Evolutionary conservation across 2,113 vertebrate genomes (phyloP), one percentile per base, ranked within the genome.

Genomic region (Pseudorasbora parva): DNA sequence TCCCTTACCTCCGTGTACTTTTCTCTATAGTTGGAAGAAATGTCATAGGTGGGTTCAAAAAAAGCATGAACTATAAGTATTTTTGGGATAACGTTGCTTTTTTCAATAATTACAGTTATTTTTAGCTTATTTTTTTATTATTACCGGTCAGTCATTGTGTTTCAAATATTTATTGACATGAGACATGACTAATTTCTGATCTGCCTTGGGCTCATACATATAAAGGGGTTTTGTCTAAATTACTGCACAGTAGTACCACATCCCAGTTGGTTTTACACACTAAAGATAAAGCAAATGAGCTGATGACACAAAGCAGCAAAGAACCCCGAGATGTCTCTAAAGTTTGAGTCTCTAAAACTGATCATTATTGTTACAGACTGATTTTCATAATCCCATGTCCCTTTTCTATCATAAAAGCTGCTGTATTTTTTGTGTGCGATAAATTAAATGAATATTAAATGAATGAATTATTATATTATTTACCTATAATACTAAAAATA

Each of bases 301-400:
- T n/a, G 54, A 77, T 41, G 33, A 77, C 51, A 56, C 27, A 77
- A n/a, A 59, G 51, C 56, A 60, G 33, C 33, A 59, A 77, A 54
- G 10, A 59, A 37, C 27, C 51, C 30, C n/a, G 19, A 21, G 49
- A 76, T 2, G 14, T 43, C 8, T 59, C 19, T 59, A 25, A 8
- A 59, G n/a, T n/a, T n/a, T n/a, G n/a, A 5, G 14, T 43, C 8
- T 59, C 19, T 59, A 25, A 8, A 59, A 23, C 9, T 3, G 21
- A 59, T 59, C 4, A 56, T 11, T 41, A 43, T n/a, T 77, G 54
- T 5, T 23, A 59, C 33, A 77, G 6, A 0, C 54, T 41, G 33
- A 77, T 59, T 59, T 74, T 23, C 1, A 59, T 77, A 41, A n/a
- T 23, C 54, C 11, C 74, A 57, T 21, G 57, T 57, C 51, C 21